Percentiles rank a stretch among this genome's conserved stretches.
Evolutionary conservation across 2,797 vertebrate genomes (phyloP).

Genomic region (Microtus agrestis): DNA sequence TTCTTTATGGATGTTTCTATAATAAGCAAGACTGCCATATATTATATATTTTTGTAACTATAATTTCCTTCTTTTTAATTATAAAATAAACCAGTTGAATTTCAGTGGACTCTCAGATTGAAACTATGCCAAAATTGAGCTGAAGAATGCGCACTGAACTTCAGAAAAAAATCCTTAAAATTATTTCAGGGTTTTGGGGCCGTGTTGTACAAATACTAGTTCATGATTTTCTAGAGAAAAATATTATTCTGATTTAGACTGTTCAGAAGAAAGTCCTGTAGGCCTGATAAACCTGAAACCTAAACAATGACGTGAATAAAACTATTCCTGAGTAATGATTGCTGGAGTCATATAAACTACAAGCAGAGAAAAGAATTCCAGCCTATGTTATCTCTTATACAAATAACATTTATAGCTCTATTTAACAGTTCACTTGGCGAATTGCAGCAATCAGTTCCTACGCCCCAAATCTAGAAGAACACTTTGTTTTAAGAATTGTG

Average conservation of each 20-base stretch:
- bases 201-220: constrained; percentile 83
- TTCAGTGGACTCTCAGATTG: constrained; percentile 84
- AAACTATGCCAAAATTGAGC: constrained; percentile 86
- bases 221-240: constrained; percentile 81
- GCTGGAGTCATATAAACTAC: constrained; percentile 64
- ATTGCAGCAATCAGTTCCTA: constrained; percentile 61
- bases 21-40: constrained; percentile 87
- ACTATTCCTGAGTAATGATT: constrained; percentile 70
- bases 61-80: constrained; percentile 89
- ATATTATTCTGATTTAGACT: constrained; percentile 78
- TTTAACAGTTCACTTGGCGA: constrained; percentile 64
- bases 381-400: constrained; percentile 62
- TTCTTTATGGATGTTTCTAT: constrained; percentile 90
- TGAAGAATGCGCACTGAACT: constrained; percentile 84
- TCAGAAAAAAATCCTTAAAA: constrained; percentile 87
- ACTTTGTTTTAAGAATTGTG: constrained; percentile 55
- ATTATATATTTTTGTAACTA: constrained; percentile 88
- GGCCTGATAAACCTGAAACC: constrained; percentile 75
- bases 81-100: constrained; percentile 87
- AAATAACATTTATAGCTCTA: constrained; percentile 57
- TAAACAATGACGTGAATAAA: constrained; percentile 67
- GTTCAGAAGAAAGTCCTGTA: constrained; percentile 60
- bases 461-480: constrained; percentile 60
- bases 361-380: constrained; percentile 41
- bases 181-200: constrained; percentile 80